A percentile compares a stretch with the other conserved stretches of the same genome.
Evolutionary conservation across 2,797 vertebrate genomes (phyloP).

Genomic region (Ctenopoma multispine): DNA sequence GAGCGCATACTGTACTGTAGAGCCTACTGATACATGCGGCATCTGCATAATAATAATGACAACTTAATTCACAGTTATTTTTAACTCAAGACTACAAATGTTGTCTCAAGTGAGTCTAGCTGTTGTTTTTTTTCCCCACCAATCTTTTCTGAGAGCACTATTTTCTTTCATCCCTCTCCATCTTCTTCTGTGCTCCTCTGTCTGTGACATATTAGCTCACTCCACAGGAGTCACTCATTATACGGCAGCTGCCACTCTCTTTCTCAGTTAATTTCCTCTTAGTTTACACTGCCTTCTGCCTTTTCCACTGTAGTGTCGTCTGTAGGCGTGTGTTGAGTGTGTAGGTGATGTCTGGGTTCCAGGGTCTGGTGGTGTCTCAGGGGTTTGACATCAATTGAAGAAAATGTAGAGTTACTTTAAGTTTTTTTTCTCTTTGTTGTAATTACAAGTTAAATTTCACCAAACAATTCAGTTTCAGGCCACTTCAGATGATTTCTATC

Average conservation of each 20-base stretch:
- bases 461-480: no score
- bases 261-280: neutral
- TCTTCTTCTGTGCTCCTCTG: constrained; percentile 6
- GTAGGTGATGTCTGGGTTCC: no score
- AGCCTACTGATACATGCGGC: neutral
- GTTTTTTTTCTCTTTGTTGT: no score
- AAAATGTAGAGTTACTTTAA: no score
- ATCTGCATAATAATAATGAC: constrained; percentile 12
- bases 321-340: no score
- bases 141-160: neutral
- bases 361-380: no score
- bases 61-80: constrained; percentile 23
- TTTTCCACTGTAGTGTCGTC: no score
- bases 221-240: constrained; percentile 28
- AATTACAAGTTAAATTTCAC: no score
- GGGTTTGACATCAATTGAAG: no score
- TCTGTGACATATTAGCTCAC: constrained; percentile 20
- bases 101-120: constrained; percentile 20
- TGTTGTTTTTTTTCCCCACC: neutral
- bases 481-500: no score
- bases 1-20: neutral
- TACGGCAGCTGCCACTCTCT: constrained; percentile 13
- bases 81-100: neutral
- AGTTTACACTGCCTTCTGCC: no score
- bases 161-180: neutral